Evolutionary conservation across 2,113 vertebrate species (phyloP).

Genomic region (Leptobrachium leishanense): DNA sequence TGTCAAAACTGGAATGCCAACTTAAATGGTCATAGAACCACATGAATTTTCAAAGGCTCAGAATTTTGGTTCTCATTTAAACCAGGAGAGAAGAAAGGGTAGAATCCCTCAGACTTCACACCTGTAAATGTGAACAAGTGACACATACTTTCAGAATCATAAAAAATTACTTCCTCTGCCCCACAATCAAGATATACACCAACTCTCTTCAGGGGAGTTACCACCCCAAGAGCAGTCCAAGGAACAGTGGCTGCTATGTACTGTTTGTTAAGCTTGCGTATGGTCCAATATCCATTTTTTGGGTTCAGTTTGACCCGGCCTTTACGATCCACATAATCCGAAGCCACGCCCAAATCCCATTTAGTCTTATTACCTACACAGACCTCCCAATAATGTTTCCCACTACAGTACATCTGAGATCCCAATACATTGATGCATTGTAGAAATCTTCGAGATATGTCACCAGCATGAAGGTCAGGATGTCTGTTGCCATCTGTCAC

Average conservation of each 20-base stretch:
- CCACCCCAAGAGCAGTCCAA: slow-evolving; percentile 67
- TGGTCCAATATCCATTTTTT: slow-evolving; percentile 77
- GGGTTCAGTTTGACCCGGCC: slow-evolving; percentile 74
- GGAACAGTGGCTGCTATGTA: slow-evolving; percentile 75
- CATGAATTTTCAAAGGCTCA: slow-evolving; percentile 74
- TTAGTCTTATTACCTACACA: slow-evolving; percentile 77
- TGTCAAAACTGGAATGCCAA: too few relatives aligned
- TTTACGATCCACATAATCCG: slow-evolving; percentile 66
- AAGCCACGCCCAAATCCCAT: slow-evolving; percentile 82
- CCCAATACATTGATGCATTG: slow-evolving; percentile 79
- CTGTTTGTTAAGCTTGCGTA: slow-evolving; percentile 68
- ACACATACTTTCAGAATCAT: slow-evolving; percentile 72
- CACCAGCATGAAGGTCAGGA: slow-evolving; percentile 38
- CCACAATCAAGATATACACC: slow-evolving; percentile 78
- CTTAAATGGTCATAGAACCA: slow-evolving; percentile 36
- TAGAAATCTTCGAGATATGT: slow-evolving; percentile 68
- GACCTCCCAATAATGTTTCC: slow-evolving; percentile 84
- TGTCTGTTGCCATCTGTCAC: slow-evolving; percentile 64
- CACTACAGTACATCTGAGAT: slow-evolving; percentile 66
- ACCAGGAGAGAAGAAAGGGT: slow-evolving; percentile 85
- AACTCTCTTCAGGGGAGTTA: slow-evolving; percentile 53
- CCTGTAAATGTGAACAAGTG: slow-evolving; percentile 73
- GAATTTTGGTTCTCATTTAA: slow-evolving; percentile 63
- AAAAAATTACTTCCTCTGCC: slow-evolving; percentile 73
- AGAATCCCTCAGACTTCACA: slow-evolving; percentile 63